Base-by-base conservation (phyloP, 2,888 invertebrate genomes). In the Neoaliturus tenellus region DNA sequence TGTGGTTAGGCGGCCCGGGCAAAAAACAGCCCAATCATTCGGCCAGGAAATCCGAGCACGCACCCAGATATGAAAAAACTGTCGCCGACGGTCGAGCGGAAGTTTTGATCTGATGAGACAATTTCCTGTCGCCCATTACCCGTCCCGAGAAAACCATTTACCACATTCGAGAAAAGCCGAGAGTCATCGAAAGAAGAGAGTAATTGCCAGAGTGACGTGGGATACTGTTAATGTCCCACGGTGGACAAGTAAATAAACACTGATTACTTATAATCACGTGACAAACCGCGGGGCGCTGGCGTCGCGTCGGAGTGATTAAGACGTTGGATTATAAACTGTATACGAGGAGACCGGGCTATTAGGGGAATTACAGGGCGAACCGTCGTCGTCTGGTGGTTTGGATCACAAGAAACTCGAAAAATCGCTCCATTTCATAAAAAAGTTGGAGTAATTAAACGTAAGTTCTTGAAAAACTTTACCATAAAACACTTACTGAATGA, bases 81-180 rank as follows among this genome's bases (percentile, higher is more conserved):
- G 78, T 78, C 78, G 78, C 78, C 78, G 48, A 75, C 71, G 5
- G 20, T 2, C 41, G 75, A 44, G 73, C 78, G 78, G 78, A 78
- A 78, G 75, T 75, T 48, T 73, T 73, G 41, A n/a, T 20, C 48
- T 51, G 78, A 78, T 78, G 51, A 48, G 55, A 78, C 55, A 78
- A 78, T 78, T 78, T 78, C 78, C 78, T 55, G 75, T 75, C 28
- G 73, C 28, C 33, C 55, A 55, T 55, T 55, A 78, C 25, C 51
- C 78, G 62, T 78, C 78, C 55, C 33, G 55, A 55, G 55, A 78
- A 78, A 75, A 51, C 78, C 78, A 51, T 78, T 78, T 78, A 78
- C 78, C n/a, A 55, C 51, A 35, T 78, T 78, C 31, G 55, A 28
- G 48, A 78, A 78, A 78, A 55, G n/a, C n/a, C 33, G 5, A 23